Conservation (phyloP, 2,113 vertebrate species). For the Periophthalmus modestus region DNA sequence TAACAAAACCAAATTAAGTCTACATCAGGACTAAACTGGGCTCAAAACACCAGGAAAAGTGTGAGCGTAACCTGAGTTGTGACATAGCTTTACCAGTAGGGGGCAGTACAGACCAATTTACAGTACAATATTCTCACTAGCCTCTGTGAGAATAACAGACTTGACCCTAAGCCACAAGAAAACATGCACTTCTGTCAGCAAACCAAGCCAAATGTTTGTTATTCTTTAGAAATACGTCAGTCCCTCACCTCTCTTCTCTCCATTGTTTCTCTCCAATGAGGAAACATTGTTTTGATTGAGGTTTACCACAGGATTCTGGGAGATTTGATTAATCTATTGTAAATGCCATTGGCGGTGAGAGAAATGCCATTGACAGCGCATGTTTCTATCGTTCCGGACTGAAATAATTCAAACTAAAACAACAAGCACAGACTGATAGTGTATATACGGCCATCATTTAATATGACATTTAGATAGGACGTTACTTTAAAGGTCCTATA, state of each 20-base stretch:
- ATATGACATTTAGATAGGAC: neutral
- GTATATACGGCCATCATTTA: neutral
- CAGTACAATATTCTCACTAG: neutral
- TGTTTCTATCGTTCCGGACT: constrained; percentile 7
- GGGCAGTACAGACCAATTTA: constrained; percentile 27
- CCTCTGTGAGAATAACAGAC: constrained; percentile 25
- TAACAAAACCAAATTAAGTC: neutral
- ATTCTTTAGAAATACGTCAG: neutral
- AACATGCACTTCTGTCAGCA: constrained; percentile 22
- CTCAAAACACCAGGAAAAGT: too few species aligned
- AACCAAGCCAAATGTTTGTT: constrained; percentile 42
- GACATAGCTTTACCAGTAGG: constrained; percentile 40
- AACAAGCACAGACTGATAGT: constrained; percentile 31
- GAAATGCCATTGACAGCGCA: neutral
- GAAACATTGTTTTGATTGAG: neutral
- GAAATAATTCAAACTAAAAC: constrained; percentile 15
- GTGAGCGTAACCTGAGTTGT: neutral
- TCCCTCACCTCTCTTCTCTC: neutral
- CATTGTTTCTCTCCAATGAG: neutral
- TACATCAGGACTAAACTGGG: neutral
- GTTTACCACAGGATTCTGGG: neutral
- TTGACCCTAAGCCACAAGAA: constrained; percentile 39
- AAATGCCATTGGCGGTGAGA: neutral
- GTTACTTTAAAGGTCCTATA: neutral
- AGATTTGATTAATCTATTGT: constrained; percentile 4